phyloP scores from a whole-genome alignment of 2,888 invertebrate genomes.

The Aphidius colemani region DNA sequence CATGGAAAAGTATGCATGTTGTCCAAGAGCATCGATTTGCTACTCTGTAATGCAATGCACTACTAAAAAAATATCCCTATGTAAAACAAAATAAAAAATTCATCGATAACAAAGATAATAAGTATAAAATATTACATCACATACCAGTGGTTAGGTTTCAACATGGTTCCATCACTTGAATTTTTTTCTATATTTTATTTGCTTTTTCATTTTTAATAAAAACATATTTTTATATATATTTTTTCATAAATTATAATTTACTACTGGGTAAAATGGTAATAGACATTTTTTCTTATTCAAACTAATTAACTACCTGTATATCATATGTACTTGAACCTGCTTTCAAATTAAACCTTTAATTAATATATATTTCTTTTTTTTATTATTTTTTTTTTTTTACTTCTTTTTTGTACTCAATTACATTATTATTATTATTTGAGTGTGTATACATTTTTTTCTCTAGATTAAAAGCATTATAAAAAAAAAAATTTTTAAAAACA shows the following conservation, averaged over 20 bases:
- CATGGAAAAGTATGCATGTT: no score
- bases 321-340: constrained; percentile 3
- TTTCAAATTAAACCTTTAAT: constrained; percentile 14
- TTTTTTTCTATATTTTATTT: no score
- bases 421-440: background rate
- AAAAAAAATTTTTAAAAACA: no score
- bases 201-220: constrained; percentile 19
- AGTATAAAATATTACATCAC: constrained; percentile 1
- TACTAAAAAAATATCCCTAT: no score
- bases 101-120: background rate
- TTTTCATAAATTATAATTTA: constrained; percentile 19
- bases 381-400: no score
- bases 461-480: background rate
- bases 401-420: no score
- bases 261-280: background rate
- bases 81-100: background rate
- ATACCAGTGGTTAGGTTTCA: background rate
- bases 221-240: constrained; percentile 21
- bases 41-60: no score
- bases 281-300: background rate
- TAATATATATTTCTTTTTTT: constrained; percentile 3
- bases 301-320: constrained; percentile 1
- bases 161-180: no score
- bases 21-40: background rate
- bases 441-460: background rate